Base-by-base conservation (phyloP, 2,113 vertebrate genomes). In the Corvus moneduloides region DNA sequence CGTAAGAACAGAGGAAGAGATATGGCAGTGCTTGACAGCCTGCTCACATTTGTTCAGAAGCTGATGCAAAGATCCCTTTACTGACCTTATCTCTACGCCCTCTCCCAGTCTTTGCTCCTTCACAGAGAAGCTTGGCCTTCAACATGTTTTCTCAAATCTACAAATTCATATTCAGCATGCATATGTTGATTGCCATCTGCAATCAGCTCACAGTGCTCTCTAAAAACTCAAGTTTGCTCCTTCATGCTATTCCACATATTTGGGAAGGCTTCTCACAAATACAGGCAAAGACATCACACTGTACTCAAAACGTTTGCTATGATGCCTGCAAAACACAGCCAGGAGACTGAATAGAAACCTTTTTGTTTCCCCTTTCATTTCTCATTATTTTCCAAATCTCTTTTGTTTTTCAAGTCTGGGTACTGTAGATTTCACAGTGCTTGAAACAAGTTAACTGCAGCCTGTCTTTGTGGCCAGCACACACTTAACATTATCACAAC, bases 401-500 rank as follows among this genome's bases (percentile, higher is more conserved):
- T 51, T 23, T n/a, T 73, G 48, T 46, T 43, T 63, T 35, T 61
- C 23, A 66, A n/a, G 22, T 8, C 26, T 37, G n/a, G 3, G 15
- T 54, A 48, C 24, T 26, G 19, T 7, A 46, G 41, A 56, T 63
- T 79, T 75, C 26, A 26, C 0, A 48, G 20, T 32, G 26, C 35
- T 51, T 43, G 13, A 52, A 72, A 39, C 26, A 55, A 51, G 30
- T 54, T 19, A 54, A 49, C 17, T 11, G 20, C 72, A 59, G 58
- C 35, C 11, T 55, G 23, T 33, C 72, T 59, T 26, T 62, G 43
- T 32, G 52, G 33, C 63, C 18, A 35, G 39, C 48, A 41, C 14
- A 32, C 5, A 2, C 4, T 1, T 20, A 66, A 17, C 16, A 11
- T 33, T 6, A 61, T 7, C 52, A 33, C 55, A 78, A 14, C 0